A percentile compares a stretch with the other conserved stretches of the same genome.
These are phyloP conservation scores for Shinisaurus crocodilurus DNA, from an alignment of 2,113 vertebrate genomes.

Conservation along the genomic window DNA sequence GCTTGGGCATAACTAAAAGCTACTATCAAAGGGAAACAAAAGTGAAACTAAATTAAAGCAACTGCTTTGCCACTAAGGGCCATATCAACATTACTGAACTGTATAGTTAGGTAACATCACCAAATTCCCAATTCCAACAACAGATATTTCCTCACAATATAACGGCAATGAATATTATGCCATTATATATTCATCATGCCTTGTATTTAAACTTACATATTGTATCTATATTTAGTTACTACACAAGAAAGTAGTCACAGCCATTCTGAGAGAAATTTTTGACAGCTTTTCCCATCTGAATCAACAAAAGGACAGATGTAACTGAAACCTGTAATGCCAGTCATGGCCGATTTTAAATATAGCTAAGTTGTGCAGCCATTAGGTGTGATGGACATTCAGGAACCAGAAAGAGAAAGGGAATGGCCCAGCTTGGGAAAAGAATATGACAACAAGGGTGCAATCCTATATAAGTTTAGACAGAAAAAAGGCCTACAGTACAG, in stretches of 20 bases:
- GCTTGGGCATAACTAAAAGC: background rate
- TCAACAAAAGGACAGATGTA: background rate
- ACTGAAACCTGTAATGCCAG: background rate
- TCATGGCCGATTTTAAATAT: background rate
- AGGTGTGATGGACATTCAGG: background rate
- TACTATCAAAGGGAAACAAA: background rate
- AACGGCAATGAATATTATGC: rapidly evolving
- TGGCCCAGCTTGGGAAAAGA: background rate
- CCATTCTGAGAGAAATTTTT: background rate
- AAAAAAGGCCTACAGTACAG: too few relatives aligned
- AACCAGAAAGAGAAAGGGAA: background rate
- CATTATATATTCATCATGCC: background rate
- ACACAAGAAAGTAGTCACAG: background rate
- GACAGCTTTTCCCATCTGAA: background rate
- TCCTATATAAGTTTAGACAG: too few relatives aligned
- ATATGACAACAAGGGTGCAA: background rate
- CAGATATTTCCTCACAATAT: background rate
- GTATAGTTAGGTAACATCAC: background rate
- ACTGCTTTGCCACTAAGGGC: background rate
- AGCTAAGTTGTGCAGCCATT: background rate
- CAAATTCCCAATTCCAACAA: background rate
- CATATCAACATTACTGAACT: background rate
- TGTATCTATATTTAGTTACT: background rate
- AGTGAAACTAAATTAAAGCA: background rate
- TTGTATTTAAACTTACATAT: background rate